Conservation (phyloP, 2,888 invertebrate species). For the Ditula angustiorana region DNA sequence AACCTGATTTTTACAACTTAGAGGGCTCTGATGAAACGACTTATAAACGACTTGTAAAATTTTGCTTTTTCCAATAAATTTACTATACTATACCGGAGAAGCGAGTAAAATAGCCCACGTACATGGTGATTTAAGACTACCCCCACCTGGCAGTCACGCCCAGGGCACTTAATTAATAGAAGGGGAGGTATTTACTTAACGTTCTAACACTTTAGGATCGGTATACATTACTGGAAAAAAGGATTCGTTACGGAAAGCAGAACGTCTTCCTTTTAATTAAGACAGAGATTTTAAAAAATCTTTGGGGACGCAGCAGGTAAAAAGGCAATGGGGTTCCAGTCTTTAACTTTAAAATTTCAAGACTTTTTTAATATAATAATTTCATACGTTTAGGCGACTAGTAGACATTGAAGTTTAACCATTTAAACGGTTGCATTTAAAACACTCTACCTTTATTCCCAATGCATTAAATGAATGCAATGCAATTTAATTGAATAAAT, state of each 20-base stretch:
- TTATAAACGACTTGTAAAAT: too few relatives aligned
- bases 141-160: conserved; percentile 45
- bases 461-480: too few relatives aligned
- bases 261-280: not conserved
- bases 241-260: conserved; percentile 19
- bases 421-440: too few relatives aligned
- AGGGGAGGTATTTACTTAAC: conserved; percentile 48
- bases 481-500: too few relatives aligned
- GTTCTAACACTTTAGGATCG: conserved; percentile 41
- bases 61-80: too few relatives aligned
- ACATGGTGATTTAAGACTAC: conserved; percentile 50
- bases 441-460: too few relatives aligned
- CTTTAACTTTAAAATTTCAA: too few relatives aligned
- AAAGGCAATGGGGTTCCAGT: not conserved
- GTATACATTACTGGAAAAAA: conserved; percentile 28
- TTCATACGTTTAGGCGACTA: too few relatives aligned
- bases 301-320: not conserved
- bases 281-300: not conserved
- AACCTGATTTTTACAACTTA: too few relatives aligned
- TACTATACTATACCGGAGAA: conserved; percentile 25
- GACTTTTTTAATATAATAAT: too few relatives aligned
- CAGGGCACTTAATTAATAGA: conserved; percentile 49
- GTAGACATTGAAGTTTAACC: too few relatives aligned
- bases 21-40: too few relatives aligned
- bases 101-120: conserved; percentile 44